phyloP scores from a whole-genome alignment of 2,113 vertebrate genomes.

The Callopanchax toddi region DNA sequence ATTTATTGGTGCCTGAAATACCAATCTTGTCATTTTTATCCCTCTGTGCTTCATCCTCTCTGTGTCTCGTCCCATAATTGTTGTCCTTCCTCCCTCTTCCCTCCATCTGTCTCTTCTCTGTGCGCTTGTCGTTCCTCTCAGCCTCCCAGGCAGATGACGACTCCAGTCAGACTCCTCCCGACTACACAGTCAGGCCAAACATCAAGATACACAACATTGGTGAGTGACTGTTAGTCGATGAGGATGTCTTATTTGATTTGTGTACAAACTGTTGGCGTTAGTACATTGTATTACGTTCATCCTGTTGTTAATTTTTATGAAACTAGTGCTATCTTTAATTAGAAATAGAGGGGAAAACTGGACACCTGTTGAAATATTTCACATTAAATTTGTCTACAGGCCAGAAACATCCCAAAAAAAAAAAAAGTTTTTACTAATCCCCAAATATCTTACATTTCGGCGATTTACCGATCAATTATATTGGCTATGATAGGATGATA shows the following conservation, averaged over 20 bases:
- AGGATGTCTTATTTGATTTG: conserved; percentile 32
- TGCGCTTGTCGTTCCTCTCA: conserved; percentile 61
- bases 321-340: too few relatives aligned
- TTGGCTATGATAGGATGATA: conserved; percentile 7
- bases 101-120: not conserved
- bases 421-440: too few relatives aligned
- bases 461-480: not conserved
- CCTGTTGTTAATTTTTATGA: too few relatives aligned
- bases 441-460: not conserved
- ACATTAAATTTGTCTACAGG: too few relatives aligned
- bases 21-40: conserved; percentile 38
- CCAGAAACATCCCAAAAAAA: too few relatives aligned
- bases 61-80: conserved; percentile 3
- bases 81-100: not conserved
- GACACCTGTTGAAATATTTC: too few relatives aligned
- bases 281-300: too few relatives aligned
- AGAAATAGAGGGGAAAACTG: too few relatives aligned
- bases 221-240: conserved; percentile 74
- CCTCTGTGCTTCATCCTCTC: conserved; percentile 17
- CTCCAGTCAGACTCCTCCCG: conserved; percentile 87
- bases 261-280: conserved; percentile 23
- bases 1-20: conserved; percentile 32
- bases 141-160: conserved; percentile 91
- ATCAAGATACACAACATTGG: conserved; percentile 94
- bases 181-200: conserved; percentile 92